A percentile compares a stretch with the other conserved stretches of the same genome.
Conservation (phyloP, 2,888 invertebrate species). For the Coelopa pilipes region DNA sequence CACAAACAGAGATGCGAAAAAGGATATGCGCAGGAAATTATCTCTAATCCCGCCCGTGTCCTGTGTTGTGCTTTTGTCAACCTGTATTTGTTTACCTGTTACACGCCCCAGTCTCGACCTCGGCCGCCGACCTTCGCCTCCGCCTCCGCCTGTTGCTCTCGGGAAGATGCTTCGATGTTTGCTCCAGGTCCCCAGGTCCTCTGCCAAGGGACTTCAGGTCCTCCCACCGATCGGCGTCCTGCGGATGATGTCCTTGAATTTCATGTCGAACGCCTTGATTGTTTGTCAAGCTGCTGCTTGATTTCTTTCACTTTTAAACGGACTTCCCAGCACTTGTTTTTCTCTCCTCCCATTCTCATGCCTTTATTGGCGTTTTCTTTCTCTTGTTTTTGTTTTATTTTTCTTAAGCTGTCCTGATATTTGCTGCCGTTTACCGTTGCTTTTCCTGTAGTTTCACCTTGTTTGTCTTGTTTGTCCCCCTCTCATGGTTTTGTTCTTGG, state of each 20-base stretch:
- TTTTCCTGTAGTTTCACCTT: neutral
- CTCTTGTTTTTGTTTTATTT: neutral
- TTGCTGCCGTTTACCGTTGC: neutral
- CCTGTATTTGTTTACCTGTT: slow-evolving; percentile 16
- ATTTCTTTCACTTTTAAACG: neutral
- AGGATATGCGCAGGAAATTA: slow-evolving; percentile 22
- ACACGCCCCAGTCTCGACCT: neutral
- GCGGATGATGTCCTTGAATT: slow-evolving; percentile 24
- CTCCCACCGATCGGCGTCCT: neutral
- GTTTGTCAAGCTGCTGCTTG: slow-evolving; percentile 19
- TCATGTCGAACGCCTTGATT: slow-evolving; percentile 28
- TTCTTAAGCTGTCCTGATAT: too few species aligned
- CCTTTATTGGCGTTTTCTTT: neutral
- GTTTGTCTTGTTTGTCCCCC: too few species aligned
- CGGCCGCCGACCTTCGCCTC: neutral
- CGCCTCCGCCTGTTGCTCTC: neutral
- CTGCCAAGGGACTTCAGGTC: too few species aligned
- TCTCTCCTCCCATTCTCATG: too few species aligned
- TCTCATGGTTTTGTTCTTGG: too few species aligned
- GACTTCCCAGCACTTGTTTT: neutral
- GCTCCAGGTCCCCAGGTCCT: neutral
- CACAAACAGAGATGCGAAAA: too few species aligned
- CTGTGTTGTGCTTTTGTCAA: neutral
- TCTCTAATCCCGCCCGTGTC: slow-evolving; percentile 11
- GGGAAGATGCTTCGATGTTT: neutral